phyloP scores from a whole-genome alignment of 2,113 vertebrate species.

The Chaetops frenatus region DNA sequence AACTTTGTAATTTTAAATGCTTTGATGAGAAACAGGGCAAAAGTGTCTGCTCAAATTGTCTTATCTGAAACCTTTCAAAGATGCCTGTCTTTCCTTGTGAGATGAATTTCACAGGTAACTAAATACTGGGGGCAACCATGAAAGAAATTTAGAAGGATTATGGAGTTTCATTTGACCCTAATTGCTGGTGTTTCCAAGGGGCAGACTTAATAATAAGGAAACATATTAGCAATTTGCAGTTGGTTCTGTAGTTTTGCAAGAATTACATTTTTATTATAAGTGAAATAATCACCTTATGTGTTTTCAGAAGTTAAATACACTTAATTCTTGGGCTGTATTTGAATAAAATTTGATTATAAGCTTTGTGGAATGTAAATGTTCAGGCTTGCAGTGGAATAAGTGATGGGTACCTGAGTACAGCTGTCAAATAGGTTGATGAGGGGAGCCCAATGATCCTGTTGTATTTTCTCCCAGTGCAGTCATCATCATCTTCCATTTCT shows the following conservation, averaged over 20 bases:
- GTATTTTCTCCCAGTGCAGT: background rate
- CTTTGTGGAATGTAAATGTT: background rate
- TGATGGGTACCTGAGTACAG: background rate
- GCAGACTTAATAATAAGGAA: conserved; percentile 12
- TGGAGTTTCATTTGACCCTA: conserved; percentile 48
- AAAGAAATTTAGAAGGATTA: conserved; percentile 47
- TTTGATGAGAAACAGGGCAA: conserved; percentile 25
- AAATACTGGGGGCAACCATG: conserved; percentile 21
- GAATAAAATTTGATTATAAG: background rate
- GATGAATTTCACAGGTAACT: conserved; percentile 45
- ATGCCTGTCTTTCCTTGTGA: background rate
- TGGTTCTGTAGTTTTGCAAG: background rate
- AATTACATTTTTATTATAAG: background rate
- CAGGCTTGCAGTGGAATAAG: background rate
- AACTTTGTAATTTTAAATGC: conserved; percentile 6
- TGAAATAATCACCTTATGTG: background rate
- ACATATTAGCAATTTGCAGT: background rate
- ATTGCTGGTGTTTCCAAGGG: background rate
- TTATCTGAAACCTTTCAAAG: conserved; percentile 22
- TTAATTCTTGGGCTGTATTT: background rate
- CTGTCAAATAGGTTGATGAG: background rate
- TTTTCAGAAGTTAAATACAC: background rate
- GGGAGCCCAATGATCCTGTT: background rate
- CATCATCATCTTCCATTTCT: background rate
- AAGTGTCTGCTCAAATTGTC: background rate